Evolutionary conservation across 2,113 vertebrate species (phyloP).

Genomic region (Puntigrus tetrazona): DNA sequence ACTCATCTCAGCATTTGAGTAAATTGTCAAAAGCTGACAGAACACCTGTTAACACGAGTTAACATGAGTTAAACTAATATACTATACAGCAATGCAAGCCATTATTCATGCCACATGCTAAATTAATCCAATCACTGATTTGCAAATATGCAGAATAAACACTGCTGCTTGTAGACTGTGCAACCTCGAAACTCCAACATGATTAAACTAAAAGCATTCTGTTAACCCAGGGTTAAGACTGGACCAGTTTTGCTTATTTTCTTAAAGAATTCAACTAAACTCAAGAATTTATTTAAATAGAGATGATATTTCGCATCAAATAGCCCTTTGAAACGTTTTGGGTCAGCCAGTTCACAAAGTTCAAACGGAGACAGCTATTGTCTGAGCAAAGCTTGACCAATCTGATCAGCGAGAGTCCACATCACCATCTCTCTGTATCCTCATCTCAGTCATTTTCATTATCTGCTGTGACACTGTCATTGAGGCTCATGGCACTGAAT

Average conservation of each 20-base stretch:
- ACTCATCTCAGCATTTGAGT: too few relatives aligned
- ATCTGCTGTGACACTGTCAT: slow-evolving; percentile 15
- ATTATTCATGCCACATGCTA: neutral
- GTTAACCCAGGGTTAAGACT: neutral
- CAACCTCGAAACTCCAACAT: too few relatives aligned
- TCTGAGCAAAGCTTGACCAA: slow-evolving; percentile 34
- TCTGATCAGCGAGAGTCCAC: slow-evolving; percentile 9
- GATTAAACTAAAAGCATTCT: too few relatives aligned
- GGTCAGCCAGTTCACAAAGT: slow-evolving; percentile 31
- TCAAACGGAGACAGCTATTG: slow-evolving; percentile 25
- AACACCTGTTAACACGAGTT: too few relatives aligned
- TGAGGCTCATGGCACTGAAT: slow-evolving; percentile 40
- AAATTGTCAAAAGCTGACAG: too few relatives aligned
- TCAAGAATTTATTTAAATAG: neutral
- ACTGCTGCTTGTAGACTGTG: too few relatives aligned
- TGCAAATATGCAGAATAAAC: neutral
- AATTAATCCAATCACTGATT: neutral
- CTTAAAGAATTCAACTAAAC: too few relatives aligned
- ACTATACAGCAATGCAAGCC: neutral
- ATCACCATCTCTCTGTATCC: slow-evolving; percentile 14
- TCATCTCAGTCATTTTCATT: slow-evolving; percentile 38
- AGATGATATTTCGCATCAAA: slow-evolving; percentile 18
- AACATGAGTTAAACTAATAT: neutral
- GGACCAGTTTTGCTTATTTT: neutral
- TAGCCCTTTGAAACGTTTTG: slow-evolving; percentile 10